phyloP scores from a whole-genome alignment of 1,140 invertebrate species.

The Asobara japonica region DNA sequence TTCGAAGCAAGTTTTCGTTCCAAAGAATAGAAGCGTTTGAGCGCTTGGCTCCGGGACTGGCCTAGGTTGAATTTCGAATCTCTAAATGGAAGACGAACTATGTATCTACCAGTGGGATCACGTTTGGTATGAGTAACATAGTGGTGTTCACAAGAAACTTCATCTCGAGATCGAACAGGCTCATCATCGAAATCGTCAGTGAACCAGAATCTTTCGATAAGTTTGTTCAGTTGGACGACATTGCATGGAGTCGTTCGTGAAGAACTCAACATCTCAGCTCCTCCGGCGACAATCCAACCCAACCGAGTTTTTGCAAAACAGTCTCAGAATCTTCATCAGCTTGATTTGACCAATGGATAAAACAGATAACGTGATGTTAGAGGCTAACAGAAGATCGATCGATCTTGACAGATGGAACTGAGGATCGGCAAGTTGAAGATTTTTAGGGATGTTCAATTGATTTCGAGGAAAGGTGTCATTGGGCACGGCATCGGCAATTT shows the following conservation, averaged over 20 bases:
- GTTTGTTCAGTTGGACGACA: too few species aligned
- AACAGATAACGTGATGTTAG: neutral
- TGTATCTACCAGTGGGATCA: constrained; percentile 32
- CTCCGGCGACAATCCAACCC: too few species aligned
- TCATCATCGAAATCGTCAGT: neutral
- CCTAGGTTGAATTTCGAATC: constrained; percentile 3
- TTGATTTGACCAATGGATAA: neutral
- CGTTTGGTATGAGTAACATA: neutral
- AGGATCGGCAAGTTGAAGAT: neutral
- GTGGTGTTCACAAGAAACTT: neutral
- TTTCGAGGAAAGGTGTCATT: neutral
- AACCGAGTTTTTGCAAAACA: too few species aligned
- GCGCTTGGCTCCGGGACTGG: constrained; percentile 28
- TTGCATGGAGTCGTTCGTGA: too few species aligned
- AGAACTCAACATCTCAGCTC: too few species aligned
- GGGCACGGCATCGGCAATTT: neutral
- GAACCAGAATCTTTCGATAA: neutral
- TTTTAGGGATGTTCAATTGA: neutral
- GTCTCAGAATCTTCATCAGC: neutral
- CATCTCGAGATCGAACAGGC: neutral
- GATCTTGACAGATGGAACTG: neutral
- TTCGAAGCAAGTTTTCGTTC: neutral
- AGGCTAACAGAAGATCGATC: too few species aligned
- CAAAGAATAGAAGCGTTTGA: neutral
- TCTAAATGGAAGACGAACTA: constrained; percentile 26